Base-by-base conservation (phyloP, 2,888 invertebrate species). In the Pediacus dermestoides region DNA sequence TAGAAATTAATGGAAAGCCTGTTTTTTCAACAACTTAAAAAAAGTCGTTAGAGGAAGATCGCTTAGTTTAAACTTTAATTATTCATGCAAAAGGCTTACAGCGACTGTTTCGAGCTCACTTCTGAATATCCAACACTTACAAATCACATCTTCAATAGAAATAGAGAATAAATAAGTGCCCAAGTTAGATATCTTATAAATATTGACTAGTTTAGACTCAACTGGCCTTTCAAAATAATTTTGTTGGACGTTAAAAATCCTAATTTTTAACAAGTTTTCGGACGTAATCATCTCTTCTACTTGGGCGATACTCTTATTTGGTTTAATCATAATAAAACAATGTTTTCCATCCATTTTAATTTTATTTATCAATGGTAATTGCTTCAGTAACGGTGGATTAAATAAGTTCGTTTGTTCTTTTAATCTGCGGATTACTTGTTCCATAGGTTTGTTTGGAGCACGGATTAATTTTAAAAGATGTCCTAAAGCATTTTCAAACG, bases 121-220 rank as follows among this genome's bases (percentile, higher is more conserved):
- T n/a, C n/a, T n/a, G n/a, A n/a, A n/a, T n/a, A 18, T n/a, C 21
- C 21, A 18, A 18, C 21, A 18, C n/a, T 18, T 18, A 18, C 21
- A 18, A 18, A 18, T 6, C n/a, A 18, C n/a, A 7, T 18, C 21
- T 7, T 18, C n/a, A 7, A 18, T 18, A 7, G 21, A 18, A 18
- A 18, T n/a, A 18, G 6, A 6, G n/a, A 18, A 18, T 6, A 18
- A 7, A 18, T 18, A 18, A 18, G 6, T 18, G 6, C 21, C 21
- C n/a, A 18, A 18, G n/a, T 18, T 18, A 7, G 21, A 6, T 7
- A 18, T 18, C n/a, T 18, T 18, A 18, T 7, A 18, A 18, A 7
- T 7, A 7, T 18, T 6, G 6, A 18, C 21, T 7, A 7, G 21
- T 7, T 18, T 18, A 7, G n/a, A 18, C 6, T 18, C n/a, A 18